Conservation (phyloP, 2,113 vertebrate species). For the Lanius ludovicianus region DNA sequence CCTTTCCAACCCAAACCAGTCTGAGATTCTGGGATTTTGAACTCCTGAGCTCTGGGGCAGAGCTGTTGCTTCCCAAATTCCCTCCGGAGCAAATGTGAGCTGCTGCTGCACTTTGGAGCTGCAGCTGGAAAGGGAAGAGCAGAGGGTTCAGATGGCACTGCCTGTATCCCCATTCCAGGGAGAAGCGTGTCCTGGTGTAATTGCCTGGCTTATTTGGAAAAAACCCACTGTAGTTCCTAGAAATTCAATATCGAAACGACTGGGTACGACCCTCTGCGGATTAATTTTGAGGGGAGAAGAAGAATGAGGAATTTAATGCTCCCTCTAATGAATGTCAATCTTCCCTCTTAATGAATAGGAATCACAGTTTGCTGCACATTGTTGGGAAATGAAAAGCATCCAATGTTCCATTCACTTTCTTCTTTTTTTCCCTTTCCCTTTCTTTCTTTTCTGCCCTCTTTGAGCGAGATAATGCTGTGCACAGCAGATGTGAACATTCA, state of each 20-base stretch:
- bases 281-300: slow-evolving; percentile 58
- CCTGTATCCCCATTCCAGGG: background rate
- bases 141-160: background rate
- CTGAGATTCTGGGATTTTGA: background rate
- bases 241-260: slow-evolving; percentile 43
- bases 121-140: background rate
- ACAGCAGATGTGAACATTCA: slow-evolving; percentile 17
- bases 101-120: background rate
- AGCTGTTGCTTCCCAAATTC: background rate
- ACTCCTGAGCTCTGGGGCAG: background rate
- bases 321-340: slow-evolving; percentile 60
- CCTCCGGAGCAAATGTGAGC: background rate
- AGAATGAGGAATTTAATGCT: slow-evolving; percentile 55
- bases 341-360: slow-evolving; percentile 59
- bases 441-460: background rate
- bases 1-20: background rate
- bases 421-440: background rate
- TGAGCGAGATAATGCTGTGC: background rate
- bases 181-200: background rate
- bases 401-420: slow-evolving; percentile 23
- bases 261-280: slow-evolving; percentile 47
- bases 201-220: slow-evolving; percentile 37
- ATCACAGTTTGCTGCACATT: slow-evolving; percentile 57
- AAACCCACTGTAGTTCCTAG: slow-evolving; percentile 47
- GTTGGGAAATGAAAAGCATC: slow-evolving; percentile 47